Evolutionary conservation across 2,113 vertebrate species (phyloP), one percentile per base, ranked within the genome.

Genomic region (Cebus imitator): DNA sequence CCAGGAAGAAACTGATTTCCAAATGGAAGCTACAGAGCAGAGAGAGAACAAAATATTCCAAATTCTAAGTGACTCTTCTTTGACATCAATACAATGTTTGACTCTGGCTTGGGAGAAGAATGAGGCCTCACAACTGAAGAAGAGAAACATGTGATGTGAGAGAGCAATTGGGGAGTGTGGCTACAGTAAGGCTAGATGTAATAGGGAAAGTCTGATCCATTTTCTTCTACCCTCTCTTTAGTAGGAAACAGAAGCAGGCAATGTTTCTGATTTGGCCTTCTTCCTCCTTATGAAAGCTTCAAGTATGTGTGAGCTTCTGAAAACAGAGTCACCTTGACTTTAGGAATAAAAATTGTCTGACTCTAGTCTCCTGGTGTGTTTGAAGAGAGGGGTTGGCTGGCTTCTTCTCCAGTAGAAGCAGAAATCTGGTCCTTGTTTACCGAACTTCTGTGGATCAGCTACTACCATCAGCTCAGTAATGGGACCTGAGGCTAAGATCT

Each of bases 321-420:
- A 95, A 96, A 87, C 23, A 87, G 17, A 75, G 68, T 93, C 57
- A 73, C n/a, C 25, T 68, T 85, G 66, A 95, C 91, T 95, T 96
- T 95, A 91, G 43, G 58, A 86, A 78, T 27, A 58, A 96, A 11
- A 91, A 68, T 27, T 75, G 8, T 96, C 3, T 93, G 35, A 79
- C 6, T 88, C 4, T 82, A 72, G 21, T 81, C 43, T 95, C 35
- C 50, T 87, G 5, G 27, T 94, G 18, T 75, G 55, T 95, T 87
- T 97, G 76, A 94, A 96, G 57, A 97, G 43, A 40, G 6, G 2
- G 6, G 13, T 14, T 76, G 66, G 43, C 14, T 90, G 27, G n/a
- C 3, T 89, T 94, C 23, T 92, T 40, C 37, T 91, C 27, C 3
- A 73, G 32, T 30, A 86, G 27, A 96, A 35, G n/a, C 11, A 94